Percentiles rank a stretch among this genome's conserved stretches.
Evolutionary conservation across 2,888 invertebrate species (phyloP).

Genomic region (Apotomis turbidana): DNA sequence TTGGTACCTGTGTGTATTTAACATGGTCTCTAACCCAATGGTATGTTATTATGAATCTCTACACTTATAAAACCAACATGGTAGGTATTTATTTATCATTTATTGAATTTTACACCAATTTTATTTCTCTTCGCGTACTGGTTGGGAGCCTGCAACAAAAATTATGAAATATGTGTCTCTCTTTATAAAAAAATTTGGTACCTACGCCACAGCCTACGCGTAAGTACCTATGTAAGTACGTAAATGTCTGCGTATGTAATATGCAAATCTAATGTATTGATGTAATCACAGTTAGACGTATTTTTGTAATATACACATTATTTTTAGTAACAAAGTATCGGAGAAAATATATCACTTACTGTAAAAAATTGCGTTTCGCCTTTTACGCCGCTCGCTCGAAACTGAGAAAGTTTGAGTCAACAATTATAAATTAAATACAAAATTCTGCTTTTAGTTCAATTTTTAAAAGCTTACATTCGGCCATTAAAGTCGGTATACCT

Average conservation of each 20-base stretch:
- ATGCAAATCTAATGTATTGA: too few species aligned
- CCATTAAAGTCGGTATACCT: neutral
- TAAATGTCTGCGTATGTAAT: neutral
- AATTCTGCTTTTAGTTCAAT: neutral
- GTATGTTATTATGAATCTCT: too few species aligned
- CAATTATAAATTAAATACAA: constrained; percentile 14
- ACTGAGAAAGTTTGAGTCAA: constrained; percentile 17
- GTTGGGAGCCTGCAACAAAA: constrained; percentile 6
- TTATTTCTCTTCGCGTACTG: constrained; percentile 1
- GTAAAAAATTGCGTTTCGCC: constrained; percentile 15
- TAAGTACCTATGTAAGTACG: too few species aligned
- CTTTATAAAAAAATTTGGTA: too few species aligned
- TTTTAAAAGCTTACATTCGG: neutral
- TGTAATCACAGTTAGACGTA: neutral
- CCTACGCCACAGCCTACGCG: too few species aligned
- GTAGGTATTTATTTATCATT: neutral
- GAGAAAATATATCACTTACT: constrained; percentile 8
- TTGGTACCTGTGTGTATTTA: neutral
- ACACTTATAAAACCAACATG: too few species aligned
- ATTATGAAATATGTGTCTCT: too few species aligned
- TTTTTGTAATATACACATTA: neutral
- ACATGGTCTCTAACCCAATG: neutral
- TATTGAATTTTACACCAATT: neutral
- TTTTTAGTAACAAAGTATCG: neutral
- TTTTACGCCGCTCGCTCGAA: constrained; percentile 32